phyloP scores from a whole-genome alignment of 2,888 invertebrate genomes.

The Onthophagus sagittarius region DNA sequence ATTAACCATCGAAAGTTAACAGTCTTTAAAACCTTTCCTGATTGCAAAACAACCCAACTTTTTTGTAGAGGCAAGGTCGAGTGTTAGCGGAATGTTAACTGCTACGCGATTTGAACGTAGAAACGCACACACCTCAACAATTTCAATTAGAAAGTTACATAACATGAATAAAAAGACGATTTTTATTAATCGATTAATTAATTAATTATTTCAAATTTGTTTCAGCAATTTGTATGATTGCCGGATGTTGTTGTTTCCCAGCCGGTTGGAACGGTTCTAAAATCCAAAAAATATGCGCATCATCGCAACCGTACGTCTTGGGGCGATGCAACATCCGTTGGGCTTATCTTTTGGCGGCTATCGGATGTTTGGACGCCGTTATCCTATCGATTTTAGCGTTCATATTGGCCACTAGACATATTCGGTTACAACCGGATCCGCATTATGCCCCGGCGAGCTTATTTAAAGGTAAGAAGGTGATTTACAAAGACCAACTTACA shows the following conservation, averaged over 20 bases:
- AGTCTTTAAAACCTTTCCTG: background rate
- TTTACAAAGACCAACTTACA: background rate
- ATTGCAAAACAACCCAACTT: background rate
- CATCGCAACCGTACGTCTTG: slow-evolving; percentile 70
- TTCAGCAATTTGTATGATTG: slow-evolving; percentile 81
- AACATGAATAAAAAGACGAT: background rate
- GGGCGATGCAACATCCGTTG: slow-evolving; percentile 88
- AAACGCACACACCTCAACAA: background rate
- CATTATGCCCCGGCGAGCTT: slow-evolving; percentile 62
- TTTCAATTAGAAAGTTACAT: background rate
- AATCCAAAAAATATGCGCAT: slow-evolving; percentile 82
- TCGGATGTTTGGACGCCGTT: slow-evolving; percentile 80
- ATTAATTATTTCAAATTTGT: too few species aligned
- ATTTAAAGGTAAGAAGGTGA: slow-evolving; percentile 40
- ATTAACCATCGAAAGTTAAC: background rate
- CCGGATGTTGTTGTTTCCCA: slow-evolving; percentile 85
- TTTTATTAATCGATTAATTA: too few species aligned
- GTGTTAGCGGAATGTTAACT: background rate
- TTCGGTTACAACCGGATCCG: slow-evolving; percentile 77
- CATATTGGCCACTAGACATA: slow-evolving; percentile 86
- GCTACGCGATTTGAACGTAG: background rate
- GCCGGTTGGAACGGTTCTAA: slow-evolving; percentile 85
- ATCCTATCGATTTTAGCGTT: slow-evolving; percentile 88
- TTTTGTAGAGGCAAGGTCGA: background rate
- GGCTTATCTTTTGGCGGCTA: slow-evolving; percentile 91